phyloP scores from a whole-genome alignment of 2,888 invertebrate genomes.

The Pheosia gnoma region DNA sequence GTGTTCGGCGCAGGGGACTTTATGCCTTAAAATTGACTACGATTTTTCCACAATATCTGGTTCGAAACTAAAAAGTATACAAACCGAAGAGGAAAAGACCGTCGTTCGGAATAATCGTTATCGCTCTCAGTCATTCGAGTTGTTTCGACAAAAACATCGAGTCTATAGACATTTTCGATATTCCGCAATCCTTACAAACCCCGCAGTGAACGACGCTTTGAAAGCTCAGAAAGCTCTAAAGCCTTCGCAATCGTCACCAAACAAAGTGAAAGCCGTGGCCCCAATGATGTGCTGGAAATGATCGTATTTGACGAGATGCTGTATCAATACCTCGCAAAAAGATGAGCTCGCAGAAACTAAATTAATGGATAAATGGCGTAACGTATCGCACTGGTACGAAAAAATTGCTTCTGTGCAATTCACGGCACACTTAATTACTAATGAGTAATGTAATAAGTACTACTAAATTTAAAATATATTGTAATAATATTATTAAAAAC shows the following conservation, averaged over 20 bases:
- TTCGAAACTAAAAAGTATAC: slow-evolving; percentile 18
- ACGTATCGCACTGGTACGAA: neutral
- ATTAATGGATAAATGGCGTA: neutral
- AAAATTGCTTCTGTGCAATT: neutral
- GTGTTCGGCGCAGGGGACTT: slow-evolving; percentile 36
- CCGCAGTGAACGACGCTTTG: slow-evolving; percentile 45
- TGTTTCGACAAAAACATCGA: slow-evolving; percentile 38
- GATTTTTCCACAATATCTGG: slow-evolving; percentile 8
- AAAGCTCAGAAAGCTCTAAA: slow-evolving; percentile 50
- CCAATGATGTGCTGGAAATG: slow-evolving; percentile 30
- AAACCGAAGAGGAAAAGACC: slow-evolving; percentile 19
- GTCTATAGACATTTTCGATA: slow-evolving; percentile 52
- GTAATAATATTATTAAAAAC: no score
- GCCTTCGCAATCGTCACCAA: slow-evolving; percentile 54
- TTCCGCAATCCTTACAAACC: slow-evolving; percentile 48
- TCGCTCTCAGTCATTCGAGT: slow-evolving; percentile 37
- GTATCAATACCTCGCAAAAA: slow-evolving; percentile 11
- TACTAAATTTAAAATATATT: neutral
- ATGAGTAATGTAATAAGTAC: neutral
- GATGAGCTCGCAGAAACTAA: neutral
- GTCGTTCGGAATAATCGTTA: slow-evolving; percentile 33
- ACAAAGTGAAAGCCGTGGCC: slow-evolving; percentile 47
- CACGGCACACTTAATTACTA: neutral
- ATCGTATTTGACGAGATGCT: slow-evolving; percentile 10
- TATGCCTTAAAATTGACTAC: slow-evolving; percentile 25